Evolutionary conservation across 53 echinoderm and acorn worm genomes (phyloP), one percentile per base, ranked within the genome.

Genomic region (Henricia sp.): DNA sequence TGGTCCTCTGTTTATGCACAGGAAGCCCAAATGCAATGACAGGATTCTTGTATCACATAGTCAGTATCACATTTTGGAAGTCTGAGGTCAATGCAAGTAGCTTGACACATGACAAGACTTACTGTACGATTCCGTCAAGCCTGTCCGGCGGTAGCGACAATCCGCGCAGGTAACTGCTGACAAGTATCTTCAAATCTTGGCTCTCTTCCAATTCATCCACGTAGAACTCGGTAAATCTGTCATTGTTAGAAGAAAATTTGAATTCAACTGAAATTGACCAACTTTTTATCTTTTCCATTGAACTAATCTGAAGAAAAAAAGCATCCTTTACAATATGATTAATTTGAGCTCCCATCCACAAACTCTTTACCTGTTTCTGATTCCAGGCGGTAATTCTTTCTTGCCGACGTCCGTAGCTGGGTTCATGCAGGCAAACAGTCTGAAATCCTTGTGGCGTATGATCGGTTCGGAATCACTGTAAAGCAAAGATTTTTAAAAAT

Each of bases 381-480:
- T 92, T 30, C 94, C 97, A 30, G 92, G 88, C 13, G 97, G 97
- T 39, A 97, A 74, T 40, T 97, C 97, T 55, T 97, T 97, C 72
- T 97, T 97, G 50, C 97, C 97, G 40, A 97, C 90, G 84, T 97
- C 97, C 1, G 97, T 97, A 32, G 97, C 97, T 58, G 97, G 97
- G 52, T 97, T 97, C 97, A 97, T 97, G 48, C 97, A 97, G 14
- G 97, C 94, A 92, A 97, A 97, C 39, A 97, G 87, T 17, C 97
- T 41, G 87, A 97, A 97, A 58, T 97, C 88, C 21, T 83, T 89
- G 76, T 97, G 92, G 0, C 97, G 73, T 1, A 94, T 72, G 26
- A 97, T 82, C 16, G 96, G 96, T 52, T 90, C 80, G 3, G 74
- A 87, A 62, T 96, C 95, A 28, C 95, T 95, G 90, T 42, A 83